A percentile compares a stretch with the other conserved stretches of the same genome.
Conservation (phyloP, 2,797 vertebrate genomes). For the Cyclura pinguis region DNA sequence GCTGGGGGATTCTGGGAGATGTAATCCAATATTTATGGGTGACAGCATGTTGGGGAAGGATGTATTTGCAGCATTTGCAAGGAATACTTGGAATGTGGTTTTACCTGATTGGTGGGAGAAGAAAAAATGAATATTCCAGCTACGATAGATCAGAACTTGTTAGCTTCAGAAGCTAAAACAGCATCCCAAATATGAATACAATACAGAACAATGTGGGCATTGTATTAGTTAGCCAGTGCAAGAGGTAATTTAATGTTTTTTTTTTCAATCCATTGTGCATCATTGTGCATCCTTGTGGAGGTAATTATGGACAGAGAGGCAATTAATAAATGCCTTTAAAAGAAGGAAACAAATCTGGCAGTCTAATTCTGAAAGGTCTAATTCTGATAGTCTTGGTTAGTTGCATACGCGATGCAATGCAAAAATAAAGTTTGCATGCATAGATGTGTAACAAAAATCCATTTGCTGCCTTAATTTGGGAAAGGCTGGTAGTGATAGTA, state of each 20-base stretch:
- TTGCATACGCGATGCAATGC: not conserved
- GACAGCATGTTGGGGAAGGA: not conserved
- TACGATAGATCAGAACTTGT: not conserved
- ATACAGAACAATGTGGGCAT: not conserved
- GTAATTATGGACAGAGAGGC: too few relatives aligned
- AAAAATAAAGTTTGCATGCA: not conserved
- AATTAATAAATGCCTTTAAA: too few relatives aligned
- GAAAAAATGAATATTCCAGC: not conserved
- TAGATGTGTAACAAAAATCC: not conserved
- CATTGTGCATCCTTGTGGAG: too few relatives aligned
- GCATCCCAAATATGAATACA: too few relatives aligned
- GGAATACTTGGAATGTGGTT: not conserved
- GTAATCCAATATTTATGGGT: not conserved
- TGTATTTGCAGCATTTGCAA: not conserved
- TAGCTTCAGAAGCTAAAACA: not conserved
- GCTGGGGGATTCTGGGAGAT: too few relatives aligned
- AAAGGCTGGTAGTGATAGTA: too few relatives aligned
- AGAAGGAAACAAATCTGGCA: too few relatives aligned
- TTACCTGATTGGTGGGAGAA: not conserved
- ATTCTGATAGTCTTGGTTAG: not conserved
- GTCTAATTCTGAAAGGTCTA: not conserved
- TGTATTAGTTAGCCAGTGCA: not conserved
- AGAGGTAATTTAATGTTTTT: too few relatives aligned
- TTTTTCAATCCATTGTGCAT: too few relatives aligned
- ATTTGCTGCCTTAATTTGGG: not conserved